These are phyloP conservation scores for Oegoconia quadripuncta DNA, from an alignment of 2,888 invertebrate genomes.

Conservation along the genomic window DNA sequence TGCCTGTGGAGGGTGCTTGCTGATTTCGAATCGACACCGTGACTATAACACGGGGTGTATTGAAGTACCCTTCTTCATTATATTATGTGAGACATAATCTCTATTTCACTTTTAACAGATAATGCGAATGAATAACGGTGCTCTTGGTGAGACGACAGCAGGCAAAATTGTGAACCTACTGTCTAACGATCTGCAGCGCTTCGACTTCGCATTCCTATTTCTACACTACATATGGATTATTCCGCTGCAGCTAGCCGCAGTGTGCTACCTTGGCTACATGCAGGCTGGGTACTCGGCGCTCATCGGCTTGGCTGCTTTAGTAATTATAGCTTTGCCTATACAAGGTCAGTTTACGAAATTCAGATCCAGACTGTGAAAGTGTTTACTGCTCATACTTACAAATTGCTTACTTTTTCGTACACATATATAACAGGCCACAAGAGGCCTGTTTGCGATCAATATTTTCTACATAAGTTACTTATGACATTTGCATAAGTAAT, in stretches of 20 bases:
- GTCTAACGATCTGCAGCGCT: slow-evolving; percentile 92
- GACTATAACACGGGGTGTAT: too few relatives aligned
- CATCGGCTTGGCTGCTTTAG: slow-evolving; percentile 82
- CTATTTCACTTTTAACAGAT: slow-evolving; percentile 35
- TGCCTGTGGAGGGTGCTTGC: too few relatives aligned
- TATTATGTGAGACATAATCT: not conserved
- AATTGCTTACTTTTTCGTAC: too few relatives aligned
- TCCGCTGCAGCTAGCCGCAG: slow-evolving; percentile 81
- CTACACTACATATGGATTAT: slow-evolving; percentile 91
- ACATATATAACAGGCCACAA: too few relatives aligned
- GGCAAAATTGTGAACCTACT: slow-evolving; percentile 93
- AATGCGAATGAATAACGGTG: slow-evolving; percentile 72
- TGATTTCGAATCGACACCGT: too few relatives aligned
- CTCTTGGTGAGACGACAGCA: slow-evolving; percentile 89
- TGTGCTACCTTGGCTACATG: slow-evolving; percentile 83
- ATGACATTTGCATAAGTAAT: too few relatives aligned
- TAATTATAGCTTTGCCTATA: slow-evolving; percentile 86
- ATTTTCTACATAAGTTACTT: too few relatives aligned
- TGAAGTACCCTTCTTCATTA: too few relatives aligned
- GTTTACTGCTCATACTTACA: too few relatives aligned
- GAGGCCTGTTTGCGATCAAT: too few relatives aligned
- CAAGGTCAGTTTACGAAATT: slow-evolving; percentile 78
- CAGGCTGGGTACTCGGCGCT: slow-evolving; percentile 83
- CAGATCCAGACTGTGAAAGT: not conserved
- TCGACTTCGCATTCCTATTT: slow-evolving; percentile 87